phyloP scores from a whole-genome alignment of 2,888 invertebrate species.

The Leptinotarsa juncta region DNA sequence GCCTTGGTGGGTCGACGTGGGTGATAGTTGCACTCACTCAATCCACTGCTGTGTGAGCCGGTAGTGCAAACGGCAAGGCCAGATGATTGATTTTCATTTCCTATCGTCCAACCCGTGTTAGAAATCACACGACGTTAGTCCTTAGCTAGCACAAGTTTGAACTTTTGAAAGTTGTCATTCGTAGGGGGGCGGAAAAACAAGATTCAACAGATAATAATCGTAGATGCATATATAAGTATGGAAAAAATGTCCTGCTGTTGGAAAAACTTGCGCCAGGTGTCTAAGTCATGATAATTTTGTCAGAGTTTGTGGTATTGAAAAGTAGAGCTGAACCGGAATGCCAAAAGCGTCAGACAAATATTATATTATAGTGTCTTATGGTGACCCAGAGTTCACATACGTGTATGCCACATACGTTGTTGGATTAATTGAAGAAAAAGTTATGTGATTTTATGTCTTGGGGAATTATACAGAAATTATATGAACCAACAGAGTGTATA shows the following conservation, averaged over 20 bases:
- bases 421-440: conserved; percentile 31
- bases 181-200: no score
- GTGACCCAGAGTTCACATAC: conserved; percentile 31
- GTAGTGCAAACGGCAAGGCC: no score
- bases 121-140: no score
- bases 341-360: conserved; percentile 25
- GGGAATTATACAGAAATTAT: conserved; percentile 19
- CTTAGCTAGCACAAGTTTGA: no score
- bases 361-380: conserved; percentile 35
- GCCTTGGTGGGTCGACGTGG: no score
- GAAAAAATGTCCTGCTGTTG: conserved; percentile 22
- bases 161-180: no score
- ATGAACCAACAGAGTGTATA: conserved; percentile 30
- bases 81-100: no score
- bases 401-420: conserved; percentile 33
- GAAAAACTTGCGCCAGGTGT: conserved; percentile 32
- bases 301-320: conserved; percentile 25
- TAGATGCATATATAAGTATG: no score
- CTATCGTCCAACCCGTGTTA: no score
- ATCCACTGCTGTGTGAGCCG: no score
- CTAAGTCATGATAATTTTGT: conserved; percentile 26
- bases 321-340: conserved; percentile 16
- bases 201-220: no score
- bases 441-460: conserved; percentile 25
- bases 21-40: no score